These are phyloP conservation scores for Idaea straminata DNA, from an alignment of 2,888 invertebrate genomes.

Conservation along the genomic window DNA sequence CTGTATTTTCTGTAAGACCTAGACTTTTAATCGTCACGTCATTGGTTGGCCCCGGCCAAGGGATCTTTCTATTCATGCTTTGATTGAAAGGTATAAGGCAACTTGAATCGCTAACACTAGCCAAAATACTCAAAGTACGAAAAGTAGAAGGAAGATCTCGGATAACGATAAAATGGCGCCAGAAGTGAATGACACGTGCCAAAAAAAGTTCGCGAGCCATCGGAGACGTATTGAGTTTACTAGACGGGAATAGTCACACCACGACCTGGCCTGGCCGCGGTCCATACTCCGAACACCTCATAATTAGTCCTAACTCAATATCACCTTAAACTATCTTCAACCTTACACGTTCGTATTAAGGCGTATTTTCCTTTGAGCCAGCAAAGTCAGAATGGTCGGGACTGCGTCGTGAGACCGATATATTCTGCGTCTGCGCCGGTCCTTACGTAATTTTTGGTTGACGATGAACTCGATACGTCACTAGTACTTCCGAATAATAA, in stretches of 20 bases:
- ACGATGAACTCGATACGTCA: slow-evolving; percentile 77
- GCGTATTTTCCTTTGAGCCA: slow-evolving; percentile 44
- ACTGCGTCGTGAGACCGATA: slow-evolving; percentile 52
- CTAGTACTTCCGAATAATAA: slow-evolving; percentile 68
- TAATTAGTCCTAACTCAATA: slow-evolving; percentile 51
- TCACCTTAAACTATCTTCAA: slow-evolving; percentile 49
- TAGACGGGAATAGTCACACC: slow-evolving; percentile 78
- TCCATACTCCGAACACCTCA: slow-evolving; percentile 55
- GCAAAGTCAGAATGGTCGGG: slow-evolving; percentile 41
- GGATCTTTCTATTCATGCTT: not conserved
- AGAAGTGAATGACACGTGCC: slow-evolving; percentile 62
- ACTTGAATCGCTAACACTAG: not conserved
- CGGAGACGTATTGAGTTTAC: slow-evolving; percentile 62
- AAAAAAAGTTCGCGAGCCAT: slow-evolving; percentile 58
- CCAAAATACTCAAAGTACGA: not conserved
- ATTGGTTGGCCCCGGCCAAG: too few relatives aligned
- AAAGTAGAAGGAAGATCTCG: slow-evolving; percentile 12
- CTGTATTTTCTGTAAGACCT: too few relatives aligned
- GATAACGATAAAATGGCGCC: slow-evolving; percentile 51
- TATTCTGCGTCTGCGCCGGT: slow-evolving; percentile 69
- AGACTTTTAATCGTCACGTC: too few relatives aligned
- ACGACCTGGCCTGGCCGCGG: slow-evolving; percentile 74
- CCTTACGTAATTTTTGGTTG: slow-evolving; percentile 73
- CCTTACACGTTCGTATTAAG: slow-evolving; percentile 53
- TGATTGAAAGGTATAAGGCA: not conserved